Evolutionary conservation across 2,797 vertebrate species (phyloP).

Genomic region (Sciurus carolinensis): DNA sequence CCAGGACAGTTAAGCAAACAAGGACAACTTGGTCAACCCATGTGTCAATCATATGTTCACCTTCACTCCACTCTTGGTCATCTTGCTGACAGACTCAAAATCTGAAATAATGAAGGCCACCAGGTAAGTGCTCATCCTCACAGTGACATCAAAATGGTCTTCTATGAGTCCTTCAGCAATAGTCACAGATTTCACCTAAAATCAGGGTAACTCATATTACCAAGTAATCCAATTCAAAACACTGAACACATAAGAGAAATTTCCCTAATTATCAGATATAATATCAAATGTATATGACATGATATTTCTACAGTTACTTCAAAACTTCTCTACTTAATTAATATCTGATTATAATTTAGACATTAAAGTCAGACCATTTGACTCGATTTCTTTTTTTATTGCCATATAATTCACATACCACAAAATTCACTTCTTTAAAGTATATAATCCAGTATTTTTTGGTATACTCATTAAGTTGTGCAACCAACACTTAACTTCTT

Average conservation of each 20-base stretch:
- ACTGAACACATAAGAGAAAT: not conserved
- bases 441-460: not conserved
- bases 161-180: slow-evolving; percentile 92
- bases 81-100: slow-evolving; percentile 95
- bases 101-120: slow-evolving; percentile 96
- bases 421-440: slow-evolving; percentile 50
- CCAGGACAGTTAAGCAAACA: not conserved
- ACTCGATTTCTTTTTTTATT: slow-evolving; percentile 34
- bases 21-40: not conserved
- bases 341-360: slow-evolving; percentile 20
- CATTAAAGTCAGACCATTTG: not conserved
- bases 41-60: slow-evolving; percentile 86
- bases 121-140: slow-evolving; percentile 97
- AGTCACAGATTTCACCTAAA: slow-evolving; percentile 91
- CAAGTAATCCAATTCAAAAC: not conserved
- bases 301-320: slow-evolving; percentile 16
- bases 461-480: not conserved
- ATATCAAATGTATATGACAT: not conserved
- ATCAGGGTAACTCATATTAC: slow-evolving; percentile 35
- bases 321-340: not conserved
- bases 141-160: slow-evolving; percentile 94
- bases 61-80: slow-evolving; percentile 93
- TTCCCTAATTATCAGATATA: not conserved
- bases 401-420: slow-evolving; percentile 12
- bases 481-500: not conserved